A percentile compares a stretch with the other conserved stretches of the same genome.
Evolutionary conservation across 2,797 vertebrate species (phyloP).

Genomic region (Echeneis naucrates): DNA sequence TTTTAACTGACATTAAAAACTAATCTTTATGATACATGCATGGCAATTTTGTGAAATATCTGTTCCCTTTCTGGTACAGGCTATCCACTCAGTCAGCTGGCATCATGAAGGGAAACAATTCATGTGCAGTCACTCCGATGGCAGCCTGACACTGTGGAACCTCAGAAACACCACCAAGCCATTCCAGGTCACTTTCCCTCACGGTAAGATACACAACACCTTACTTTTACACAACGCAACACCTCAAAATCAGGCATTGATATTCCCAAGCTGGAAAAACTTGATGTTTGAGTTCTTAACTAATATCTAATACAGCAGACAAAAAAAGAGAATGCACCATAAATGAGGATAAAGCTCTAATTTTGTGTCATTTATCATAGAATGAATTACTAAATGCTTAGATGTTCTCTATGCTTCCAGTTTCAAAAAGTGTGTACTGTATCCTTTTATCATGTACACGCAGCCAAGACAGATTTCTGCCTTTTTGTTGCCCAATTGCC

Average conservation of each 20-base stretch:
- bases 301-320: not conserved
- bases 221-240: too few species aligned
- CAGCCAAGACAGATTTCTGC: too few species aligned
- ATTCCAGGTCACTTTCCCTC: conserved; percentile 96
- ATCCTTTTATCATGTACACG: too few species aligned
- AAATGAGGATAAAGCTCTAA: not conserved
- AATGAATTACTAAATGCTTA: not conserved
- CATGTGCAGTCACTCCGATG: conserved; percentile 99
- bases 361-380: not conserved
- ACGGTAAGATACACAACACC: conserved; percentile 86
- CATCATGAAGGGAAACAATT: conserved; percentile 99
- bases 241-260: not conserved
- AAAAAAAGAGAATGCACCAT: not conserved
- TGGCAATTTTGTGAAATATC: conserved; percentile 2
- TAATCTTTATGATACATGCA: not conserved
- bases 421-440: not conserved
- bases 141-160: conserved; percentile 97
- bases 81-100: conserved; percentile 98
- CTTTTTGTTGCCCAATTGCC: too few species aligned
- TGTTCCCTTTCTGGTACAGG: conserved; percentile 78
- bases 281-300: not conserved
- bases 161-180: conserved; percentile 94
- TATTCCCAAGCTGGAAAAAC: not conserved
- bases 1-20: not conserved
- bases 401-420: not conserved